Conservation (phyloP, 2,888 invertebrate genomes). For the Drosophila mimetica region DNA sequence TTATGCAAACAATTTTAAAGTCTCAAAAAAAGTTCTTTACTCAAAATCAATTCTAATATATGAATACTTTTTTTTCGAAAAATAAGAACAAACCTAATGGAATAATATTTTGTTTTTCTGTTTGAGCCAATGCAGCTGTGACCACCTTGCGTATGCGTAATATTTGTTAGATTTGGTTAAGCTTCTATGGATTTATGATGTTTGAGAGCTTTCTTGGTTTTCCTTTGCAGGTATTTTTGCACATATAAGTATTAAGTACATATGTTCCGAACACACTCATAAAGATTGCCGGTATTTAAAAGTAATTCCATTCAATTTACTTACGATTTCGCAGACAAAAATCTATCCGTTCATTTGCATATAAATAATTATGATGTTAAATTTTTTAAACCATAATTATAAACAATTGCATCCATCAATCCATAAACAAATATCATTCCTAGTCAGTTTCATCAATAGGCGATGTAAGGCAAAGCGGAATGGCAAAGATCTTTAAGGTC, state of each 20-base stretch:
- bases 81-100: background rate
- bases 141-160: conserved; percentile 48
- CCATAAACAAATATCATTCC: conserved; percentile 6
- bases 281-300: background rate
- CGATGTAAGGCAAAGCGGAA: conserved; percentile 22
- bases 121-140: conserved; percentile 20
- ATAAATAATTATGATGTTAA: too few species aligned
- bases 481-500: conserved; percentile 59
- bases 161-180: conserved; percentile 14
- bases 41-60: background rate
- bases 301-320: background rate
- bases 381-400: conserved; percentile 1
- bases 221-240: background rate
- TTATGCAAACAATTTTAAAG: background rate
- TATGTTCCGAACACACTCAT: background rate
- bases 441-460: background rate
- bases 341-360: background rate
- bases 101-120: conserved; percentile 5
- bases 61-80: background rate
- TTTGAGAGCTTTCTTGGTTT: background rate
- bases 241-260: too few species aligned
- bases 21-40: background rate
- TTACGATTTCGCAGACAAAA: background rate
- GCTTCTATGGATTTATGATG: background rate
- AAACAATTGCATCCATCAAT: conserved; percentile 10